Evolutionary conservation across 2,113 vertebrate species (phyloP).

Genomic region (Lampris megalopsis): DNA sequence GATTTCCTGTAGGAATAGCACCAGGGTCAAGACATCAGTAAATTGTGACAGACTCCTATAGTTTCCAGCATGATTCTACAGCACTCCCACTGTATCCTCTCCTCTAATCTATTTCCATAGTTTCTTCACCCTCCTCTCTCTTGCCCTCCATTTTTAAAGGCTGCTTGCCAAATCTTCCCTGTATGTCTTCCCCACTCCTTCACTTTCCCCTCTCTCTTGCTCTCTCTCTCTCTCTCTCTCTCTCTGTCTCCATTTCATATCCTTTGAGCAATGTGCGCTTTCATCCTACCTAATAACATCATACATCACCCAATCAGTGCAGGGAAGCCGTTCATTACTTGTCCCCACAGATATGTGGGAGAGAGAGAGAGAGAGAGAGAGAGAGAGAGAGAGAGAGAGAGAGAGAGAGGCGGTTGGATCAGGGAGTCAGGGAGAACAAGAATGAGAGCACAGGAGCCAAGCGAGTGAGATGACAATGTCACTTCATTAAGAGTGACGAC

Average conservation of each 20-base stretch:
- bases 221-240: conserved; percentile 15
- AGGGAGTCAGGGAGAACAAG: conserved; percentile 43
- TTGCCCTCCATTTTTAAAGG: conserved; percentile 42
- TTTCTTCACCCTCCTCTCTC: conserved; percentile 14
- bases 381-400: not conserved
- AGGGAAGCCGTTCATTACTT: conserved; percentile 60
- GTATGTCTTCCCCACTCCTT: conserved; percentile 30
- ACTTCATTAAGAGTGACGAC: conserved; percentile 64
- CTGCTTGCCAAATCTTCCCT: conserved; percentile 60
- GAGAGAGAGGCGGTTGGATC: conserved; percentile 22
- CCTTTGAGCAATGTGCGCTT: conserved; percentile 71
- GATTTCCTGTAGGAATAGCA: conserved; percentile 66
- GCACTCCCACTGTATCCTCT: conserved; percentile 8
- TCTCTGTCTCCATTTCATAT: conserved; percentile 42
- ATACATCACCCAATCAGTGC: conserved; percentile 74
- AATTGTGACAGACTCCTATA: conserved; percentile 72
- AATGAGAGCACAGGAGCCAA: conserved; percentile 35
- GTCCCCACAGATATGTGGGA: conserved; percentile 50
- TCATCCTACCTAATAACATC: conserved; percentile 70
- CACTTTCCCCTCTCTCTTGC: not conserved
- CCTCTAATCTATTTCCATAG: not conserved
- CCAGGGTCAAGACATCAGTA: conserved; percentile 69
- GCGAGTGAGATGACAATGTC: conserved; percentile 47
- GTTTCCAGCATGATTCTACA: conserved; percentile 54
- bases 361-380: conserved; percentile 3